Evolutionary conservation across 2,797 vertebrate genomes (phyloP).

Genomic region (Botia kubotai): DNA sequence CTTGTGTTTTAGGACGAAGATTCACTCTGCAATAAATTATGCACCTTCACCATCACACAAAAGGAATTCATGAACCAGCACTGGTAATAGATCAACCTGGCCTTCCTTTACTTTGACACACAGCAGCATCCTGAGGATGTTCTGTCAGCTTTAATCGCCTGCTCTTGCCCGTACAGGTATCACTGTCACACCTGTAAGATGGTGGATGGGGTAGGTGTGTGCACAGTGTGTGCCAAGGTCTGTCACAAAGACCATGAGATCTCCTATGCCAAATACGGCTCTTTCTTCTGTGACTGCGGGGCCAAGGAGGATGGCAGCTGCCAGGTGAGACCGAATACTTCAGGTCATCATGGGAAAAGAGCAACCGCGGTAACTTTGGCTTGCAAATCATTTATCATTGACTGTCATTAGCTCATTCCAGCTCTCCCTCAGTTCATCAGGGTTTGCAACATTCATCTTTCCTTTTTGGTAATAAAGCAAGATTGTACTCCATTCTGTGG

Average conservation of each 20-base stretch:
- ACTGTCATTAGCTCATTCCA: conserved; percentile 80
- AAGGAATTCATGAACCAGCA: conserved; percentile 99
- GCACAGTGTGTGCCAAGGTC: conserved; percentile 98
- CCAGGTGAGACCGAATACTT: conserved; percentile 91
- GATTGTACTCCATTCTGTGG: background rate
- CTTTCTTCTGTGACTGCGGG: conserved; percentile 99
- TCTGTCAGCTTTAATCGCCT: conserved; percentile 46
- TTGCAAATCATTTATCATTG: conserved; percentile 84
- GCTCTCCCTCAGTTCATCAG: conserved; percentile 67
- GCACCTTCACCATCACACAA: conserved; percentile 98
- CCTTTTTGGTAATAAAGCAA: conserved; percentile 27
- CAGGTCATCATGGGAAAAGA: conserved; percentile 87
- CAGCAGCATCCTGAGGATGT: conserved; percentile 23
- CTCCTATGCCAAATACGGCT: conserved; percentile 98
- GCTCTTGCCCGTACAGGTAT: conserved; percentile 83
- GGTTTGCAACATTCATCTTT: conserved; percentile 65
- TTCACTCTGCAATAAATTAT: conserved; percentile 98
- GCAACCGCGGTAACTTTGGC: conserved; percentile 87
- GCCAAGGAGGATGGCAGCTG: conserved; percentile 99
- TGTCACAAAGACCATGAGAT: conserved; percentile 99
- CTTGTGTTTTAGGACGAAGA: conserved; percentile 91
- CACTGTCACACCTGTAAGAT: conserved; percentile 99
- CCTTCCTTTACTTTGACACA: conserved; percentile 48
- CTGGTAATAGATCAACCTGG: conserved; percentile 82
- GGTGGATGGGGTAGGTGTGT: conserved; percentile 98